Evolutionary conservation across 2,888 invertebrate species (phyloP).

Genomic region (Sipha maydis): DNA sequence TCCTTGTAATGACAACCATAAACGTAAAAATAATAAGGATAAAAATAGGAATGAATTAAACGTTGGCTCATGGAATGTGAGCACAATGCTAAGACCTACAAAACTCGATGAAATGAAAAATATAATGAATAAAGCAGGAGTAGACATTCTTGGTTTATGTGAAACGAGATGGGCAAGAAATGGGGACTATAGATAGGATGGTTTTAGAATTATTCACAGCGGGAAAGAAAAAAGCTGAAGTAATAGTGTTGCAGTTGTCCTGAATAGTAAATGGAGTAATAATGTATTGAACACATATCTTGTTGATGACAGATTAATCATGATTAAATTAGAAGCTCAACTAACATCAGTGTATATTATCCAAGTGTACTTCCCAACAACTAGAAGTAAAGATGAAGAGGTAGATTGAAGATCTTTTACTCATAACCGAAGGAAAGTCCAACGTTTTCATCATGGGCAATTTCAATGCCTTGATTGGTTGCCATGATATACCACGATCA

Average conservation of each 20-base stretch:
- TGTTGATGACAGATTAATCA: slow-evolving; percentile 15
- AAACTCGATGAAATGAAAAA: slow-evolving; percentile 4
- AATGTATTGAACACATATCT: not conserved
- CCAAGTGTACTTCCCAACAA: slow-evolving; percentile 45
- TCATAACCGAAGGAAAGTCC: slow-evolving; percentile 8
- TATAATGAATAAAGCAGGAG: slow-evolving; percentile 16
- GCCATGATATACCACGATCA: not conserved
- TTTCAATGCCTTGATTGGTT: slow-evolving; percentile 33
- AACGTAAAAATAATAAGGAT: too few relatives aligned
- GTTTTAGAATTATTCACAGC: slow-evolving; percentile 9
- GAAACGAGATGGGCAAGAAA: slow-evolving; percentile 31
- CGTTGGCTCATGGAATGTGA: slow-evolving; percentile 28
- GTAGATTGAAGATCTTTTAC: slow-evolving; percentile 32
- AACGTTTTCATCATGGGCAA: slow-evolving; percentile 42
- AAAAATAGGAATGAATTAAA: too few relatives aligned
- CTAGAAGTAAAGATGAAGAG: slow-evolving; percentile 6
- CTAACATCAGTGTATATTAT: slow-evolving; percentile 14
- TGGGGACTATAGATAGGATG: not conserved
- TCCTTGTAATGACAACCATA: too few relatives aligned
- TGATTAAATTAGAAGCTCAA: slow-evolving; percentile 24
- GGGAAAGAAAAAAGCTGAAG: not conserved
- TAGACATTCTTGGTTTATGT: slow-evolving; percentile 44
- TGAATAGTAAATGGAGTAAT: slow-evolving; percentile 2
- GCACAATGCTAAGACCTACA: not conserved
- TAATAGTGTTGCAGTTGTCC: slow-evolving; percentile 17